These are phyloP conservation scores for Selene dorsalis DNA, from an alignment of 2,797 vertebrate genomes.

Conservation along the genomic window DNA sequence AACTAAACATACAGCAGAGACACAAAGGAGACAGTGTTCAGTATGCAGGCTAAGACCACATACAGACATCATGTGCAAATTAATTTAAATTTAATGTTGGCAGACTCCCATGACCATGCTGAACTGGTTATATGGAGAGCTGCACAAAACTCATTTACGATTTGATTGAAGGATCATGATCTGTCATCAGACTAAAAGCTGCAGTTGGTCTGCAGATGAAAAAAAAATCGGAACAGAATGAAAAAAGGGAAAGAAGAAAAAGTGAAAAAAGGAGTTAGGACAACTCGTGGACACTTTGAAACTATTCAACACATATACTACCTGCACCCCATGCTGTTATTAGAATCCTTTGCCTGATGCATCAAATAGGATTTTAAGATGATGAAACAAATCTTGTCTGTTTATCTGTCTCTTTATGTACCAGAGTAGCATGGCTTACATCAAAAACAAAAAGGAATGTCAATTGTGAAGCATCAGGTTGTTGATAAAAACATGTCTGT, in stretches of 20 bases:
- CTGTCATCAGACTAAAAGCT: slow-evolving; percentile 14
- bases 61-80: neutral
- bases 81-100: slow-evolving; percentile 28
- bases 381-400: no score
- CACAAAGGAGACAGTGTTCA: neutral
- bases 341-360: no score
- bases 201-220: neutral
- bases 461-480: neutral
- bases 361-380: no score
- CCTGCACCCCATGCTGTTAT: neutral
- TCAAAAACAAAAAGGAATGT: neutral
- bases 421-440: no score
- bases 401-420: no score
- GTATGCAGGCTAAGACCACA: neutral
- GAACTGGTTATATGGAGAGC: slow-evolving; percentile 22
- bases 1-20: neutral
- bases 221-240: neutral
- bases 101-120: slow-evolving; percentile 2
- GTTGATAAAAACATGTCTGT: neutral
- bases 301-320: neutral
- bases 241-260: neutral
- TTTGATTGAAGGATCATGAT: slow-evolving; percentile 31
- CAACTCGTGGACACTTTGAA: neutral
- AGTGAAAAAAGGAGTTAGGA: neutral
- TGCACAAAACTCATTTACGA: slow-evolving; percentile 28